Conservation (phyloP, 2,797 vertebrate genomes). For the Semotilus atromaculatus region DNA sequence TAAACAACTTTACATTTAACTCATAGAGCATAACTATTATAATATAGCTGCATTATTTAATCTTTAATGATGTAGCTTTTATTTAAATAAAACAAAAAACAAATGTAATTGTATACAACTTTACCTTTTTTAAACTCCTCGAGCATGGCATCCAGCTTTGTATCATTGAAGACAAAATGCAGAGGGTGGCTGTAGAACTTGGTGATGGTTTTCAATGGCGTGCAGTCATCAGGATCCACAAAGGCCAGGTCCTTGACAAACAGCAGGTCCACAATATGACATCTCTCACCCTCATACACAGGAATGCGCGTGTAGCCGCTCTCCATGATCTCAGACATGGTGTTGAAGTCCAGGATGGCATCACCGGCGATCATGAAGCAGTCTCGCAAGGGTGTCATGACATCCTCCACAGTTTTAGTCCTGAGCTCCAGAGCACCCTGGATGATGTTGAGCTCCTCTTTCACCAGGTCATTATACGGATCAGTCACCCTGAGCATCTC, state of each 20-base stretch:
- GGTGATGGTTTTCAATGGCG: conserved; percentile 93
- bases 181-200: conserved; percentile 95
- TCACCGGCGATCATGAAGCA: conserved; percentile 88
- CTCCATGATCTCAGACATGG: conserved; percentile 91
- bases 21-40: not conserved
- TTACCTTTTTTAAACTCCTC: conserved; percentile 98
- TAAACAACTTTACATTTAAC: not conserved
- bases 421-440: conserved; percentile 88
- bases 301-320: conserved; percentile 89
- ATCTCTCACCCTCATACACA: conserved; percentile 84
- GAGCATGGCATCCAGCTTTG: conserved; percentile 92
- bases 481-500: conserved; percentile 91
- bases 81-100: not conserved
- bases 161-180: conserved; percentile 96
- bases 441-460: conserved; percentile 89
- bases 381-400: conserved; percentile 87
- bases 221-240: conserved; percentile 96
- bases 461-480: conserved; percentile 87
- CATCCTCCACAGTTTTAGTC: conserved; percentile 88
- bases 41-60: not conserved
- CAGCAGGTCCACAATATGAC: conserved; percentile 94
- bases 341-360: conserved; percentile 86
- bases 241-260: conserved; percentile 98
- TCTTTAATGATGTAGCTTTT: too few relatives aligned
- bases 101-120: too few relatives aligned